Evolutionary conservation across 1,140 invertebrate species (phyloP).

Genomic region (Atta colombica): DNA sequence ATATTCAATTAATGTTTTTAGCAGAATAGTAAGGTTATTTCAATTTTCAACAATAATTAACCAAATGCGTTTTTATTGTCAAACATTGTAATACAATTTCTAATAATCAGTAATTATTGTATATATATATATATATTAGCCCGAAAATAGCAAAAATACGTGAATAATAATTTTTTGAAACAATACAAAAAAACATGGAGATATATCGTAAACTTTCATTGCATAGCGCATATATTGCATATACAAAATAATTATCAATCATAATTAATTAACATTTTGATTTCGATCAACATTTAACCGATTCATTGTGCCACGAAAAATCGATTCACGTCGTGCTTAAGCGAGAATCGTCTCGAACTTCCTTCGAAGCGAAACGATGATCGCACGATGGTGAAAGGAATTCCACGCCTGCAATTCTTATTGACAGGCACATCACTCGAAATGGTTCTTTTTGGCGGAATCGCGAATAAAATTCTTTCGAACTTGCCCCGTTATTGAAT

Average conservation of each 20-base stretch:
- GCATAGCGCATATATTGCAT: neutral
- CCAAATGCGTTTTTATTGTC: neutral
- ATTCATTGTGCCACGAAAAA: neutral
- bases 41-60: neutral
- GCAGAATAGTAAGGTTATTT: neutral
- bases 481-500: constrained; percentile 55
- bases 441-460: constrained; percentile 36
- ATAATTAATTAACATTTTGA: constrained; percentile 12
- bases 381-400: constrained; percentile 42
- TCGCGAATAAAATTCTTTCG: constrained; percentile 27
- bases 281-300: constrained; percentile 1
- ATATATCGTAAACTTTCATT: neutral
- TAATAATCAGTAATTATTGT: neutral
- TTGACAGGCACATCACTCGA: constrained; percentile 47
- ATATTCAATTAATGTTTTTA: neutral
- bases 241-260: neutral
- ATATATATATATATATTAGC: neutral
- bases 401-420: constrained; percentile 32
- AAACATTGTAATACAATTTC: neutral
- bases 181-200: neutral
- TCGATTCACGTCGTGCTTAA: neutral
- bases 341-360: constrained; percentile 11
- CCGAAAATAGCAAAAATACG: neutral
- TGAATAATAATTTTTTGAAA: neutral
- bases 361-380: constrained; percentile 37